Percentiles rank a stretch among this genome's conserved stretches.
phyloP scores from a whole-genome alignment of 2,888 invertebrate species.

The Sinotaia quadrata region DNA sequence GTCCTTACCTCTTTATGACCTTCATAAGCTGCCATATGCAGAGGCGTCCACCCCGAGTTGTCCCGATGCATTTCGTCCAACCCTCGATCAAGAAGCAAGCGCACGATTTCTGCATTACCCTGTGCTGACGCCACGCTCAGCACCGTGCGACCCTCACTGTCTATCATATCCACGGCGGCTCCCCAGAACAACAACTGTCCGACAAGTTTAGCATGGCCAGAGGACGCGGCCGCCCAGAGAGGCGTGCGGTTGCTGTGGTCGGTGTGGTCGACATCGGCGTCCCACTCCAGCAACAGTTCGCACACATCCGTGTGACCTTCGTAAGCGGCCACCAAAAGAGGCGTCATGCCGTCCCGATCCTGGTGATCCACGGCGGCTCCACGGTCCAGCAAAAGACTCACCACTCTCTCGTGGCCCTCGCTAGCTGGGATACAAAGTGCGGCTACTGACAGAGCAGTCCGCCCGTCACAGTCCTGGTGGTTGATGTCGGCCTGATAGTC shows the following conservation, averaged over 20 bases:
- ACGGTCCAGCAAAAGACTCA: slow-evolving; percentile 66
- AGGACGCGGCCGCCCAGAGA: slow-evolving; percentile 82
- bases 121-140: slow-evolving; percentile 74
- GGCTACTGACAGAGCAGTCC: slow-evolving; percentile 85
- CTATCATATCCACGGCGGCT: slow-evolving; percentile 94
- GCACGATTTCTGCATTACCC: slow-evolving; percentile 83
- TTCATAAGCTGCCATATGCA: slow-evolving; percentile 96
- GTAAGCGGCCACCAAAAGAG: slow-evolving; percentile 71
- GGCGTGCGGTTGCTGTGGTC: slow-evolving; percentile 75
- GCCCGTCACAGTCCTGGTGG: slow-evolving; percentile 89
- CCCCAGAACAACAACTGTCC: slow-evolving; percentile 94
- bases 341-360: slow-evolving; percentile 71
- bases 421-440: slow-evolving; percentile 74
- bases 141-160: slow-evolving; percentile 91
- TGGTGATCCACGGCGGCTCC: slow-evolving; percentile 70
- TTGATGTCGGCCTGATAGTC: slow-evolving; percentile 75
- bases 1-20: slow-evolving; percentile 86
- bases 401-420: slow-evolving; percentile 69
- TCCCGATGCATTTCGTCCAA: slow-evolving; percentile 81
- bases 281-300: slow-evolving; percentile 90
- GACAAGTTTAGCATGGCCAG: slow-evolving; percentile 90
- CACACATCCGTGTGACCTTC: slow-evolving; percentile 77
- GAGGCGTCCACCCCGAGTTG: slow-evolving; percentile 96
- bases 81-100: slow-evolving; percentile 82
- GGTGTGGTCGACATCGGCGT: slow-evolving; percentile 91